Base-by-base conservation (phyloP, 2,888 invertebrate genomes). In the Euproctis similis region DNA sequence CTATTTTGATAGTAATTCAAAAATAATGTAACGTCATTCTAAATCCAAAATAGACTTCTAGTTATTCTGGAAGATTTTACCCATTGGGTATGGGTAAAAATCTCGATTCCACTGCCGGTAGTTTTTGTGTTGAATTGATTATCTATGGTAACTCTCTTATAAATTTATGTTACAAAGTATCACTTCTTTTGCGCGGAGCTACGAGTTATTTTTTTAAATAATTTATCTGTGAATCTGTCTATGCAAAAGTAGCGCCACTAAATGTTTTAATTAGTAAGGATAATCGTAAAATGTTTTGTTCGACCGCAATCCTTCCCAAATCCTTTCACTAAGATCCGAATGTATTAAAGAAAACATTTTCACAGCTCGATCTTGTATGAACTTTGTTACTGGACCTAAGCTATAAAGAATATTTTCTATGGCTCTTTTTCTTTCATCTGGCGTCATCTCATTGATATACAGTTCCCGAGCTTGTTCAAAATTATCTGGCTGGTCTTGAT, bases 401-500 rank as follows among this genome's bases (percentile, higher is more conserved):
- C 91, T 90, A 3, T 82, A 89, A 1, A 91, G 90, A 42, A 97
- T 88, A 69, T 97, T 97, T 26, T 88, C 76, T 1, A 93, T 89
- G 30, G 97, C 73, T 26, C 95, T 87, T 19, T 87, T 80, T 28
- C 90, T 87, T 39, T 91, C 93, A 1, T 88, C 91, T 8, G 87
- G 87, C 24, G 89, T 89, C 60, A 97, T 58, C 35, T 66, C 92
- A 55, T 93, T 88, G 31, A 85, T 86, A 87, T 92, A 98, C 76
- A 96, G 92, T 9, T 86, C 77, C 7, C 88, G 87, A 0, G 90
- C 89, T 78, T 98, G 97, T 2, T 89, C 87, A 67, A 89, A 96
- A 69, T 98, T 95, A 62, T 97, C 94, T 2, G 93, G 41, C 53
- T 95, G 92, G 4, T 94, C 95, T 39, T 87, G 74, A 3, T 87